These are phyloP conservation scores for Platichthys stellatus DNA, from an alignment of 2,113 vertebrate genomes.

Conservation along the genomic window DNA sequence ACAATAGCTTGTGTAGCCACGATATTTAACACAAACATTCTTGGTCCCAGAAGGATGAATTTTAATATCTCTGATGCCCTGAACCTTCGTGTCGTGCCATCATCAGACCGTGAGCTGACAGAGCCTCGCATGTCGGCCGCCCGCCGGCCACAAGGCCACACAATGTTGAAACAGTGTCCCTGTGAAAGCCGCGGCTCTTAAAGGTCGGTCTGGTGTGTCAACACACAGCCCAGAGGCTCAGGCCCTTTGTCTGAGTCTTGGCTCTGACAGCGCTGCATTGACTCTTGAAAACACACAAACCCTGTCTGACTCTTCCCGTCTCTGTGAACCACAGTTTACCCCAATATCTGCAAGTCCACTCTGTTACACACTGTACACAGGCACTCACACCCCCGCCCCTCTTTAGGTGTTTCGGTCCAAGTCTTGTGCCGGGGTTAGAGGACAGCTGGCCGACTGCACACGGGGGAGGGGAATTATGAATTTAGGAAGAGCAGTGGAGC, in stretches of 20 bases:
- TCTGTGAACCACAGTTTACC: not conserved
- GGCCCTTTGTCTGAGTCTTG: conserved; percentile 27
- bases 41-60: not conserved
- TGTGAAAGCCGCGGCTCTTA: conserved; percentile 24
- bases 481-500: not conserved
- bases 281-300: not conserved
- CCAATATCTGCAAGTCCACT: conserved; percentile 1
- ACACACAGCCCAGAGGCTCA: conserved; percentile 19
- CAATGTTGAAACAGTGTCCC: conserved; percentile 1
- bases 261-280: conserved; percentile 10
- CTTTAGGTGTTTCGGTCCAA: conserved; percentile 12
- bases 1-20: no score
- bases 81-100: not conserved
- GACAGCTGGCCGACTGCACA: conserved; percentile 69
- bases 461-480: conserved; percentile 33
- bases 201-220: conserved; percentile 42
- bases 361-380: not conserved
- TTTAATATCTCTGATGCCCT: not conserved
- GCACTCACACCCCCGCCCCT: not conserved
- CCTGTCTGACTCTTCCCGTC: not conserved
- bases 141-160: not conserved
- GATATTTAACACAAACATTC: no score
- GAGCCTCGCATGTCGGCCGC: not conserved
- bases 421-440: conserved; percentile 51
- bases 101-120: not conserved